Evolutionary conservation across 2,888 invertebrate genomes (phyloP).

Genomic region (Callimorpha dominula): DNA sequence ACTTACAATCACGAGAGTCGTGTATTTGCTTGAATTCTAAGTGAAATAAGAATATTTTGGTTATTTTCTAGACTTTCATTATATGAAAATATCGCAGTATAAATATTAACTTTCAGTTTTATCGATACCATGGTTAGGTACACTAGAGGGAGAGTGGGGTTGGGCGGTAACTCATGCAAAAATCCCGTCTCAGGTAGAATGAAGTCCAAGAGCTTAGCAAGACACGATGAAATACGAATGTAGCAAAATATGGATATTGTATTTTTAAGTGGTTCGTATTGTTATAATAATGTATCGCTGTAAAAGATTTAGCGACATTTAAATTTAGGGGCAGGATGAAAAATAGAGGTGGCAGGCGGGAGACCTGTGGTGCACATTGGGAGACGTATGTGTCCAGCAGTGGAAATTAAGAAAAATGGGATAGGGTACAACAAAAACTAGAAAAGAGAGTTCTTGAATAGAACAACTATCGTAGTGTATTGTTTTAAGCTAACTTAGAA

Average conservation of each 20-base stretch:
- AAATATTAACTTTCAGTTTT: slow-evolving; percentile 22
- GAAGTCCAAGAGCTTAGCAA: slow-evolving; percentile 64
- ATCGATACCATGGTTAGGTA: slow-evolving; percentile 41
- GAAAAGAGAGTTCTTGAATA: too few relatives aligned
- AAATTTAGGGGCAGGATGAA: neutral
- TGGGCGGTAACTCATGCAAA: slow-evolving; percentile 69
- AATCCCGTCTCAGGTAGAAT: slow-evolving; percentile 71
- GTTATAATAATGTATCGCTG: slow-evolving; percentile 9
- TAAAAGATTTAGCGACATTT: too few relatives aligned
- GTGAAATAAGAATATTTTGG: neutral
- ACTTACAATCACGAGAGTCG: neutral
- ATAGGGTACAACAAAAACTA: too few relatives aligned
- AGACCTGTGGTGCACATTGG: too few relatives aligned
- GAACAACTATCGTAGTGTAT: too few relatives aligned
- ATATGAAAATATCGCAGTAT: neutral
- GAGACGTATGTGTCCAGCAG: too few relatives aligned
- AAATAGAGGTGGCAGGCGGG: too few relatives aligned
- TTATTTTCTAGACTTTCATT: neutral
- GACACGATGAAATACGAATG: slow-evolving; percentile 59
- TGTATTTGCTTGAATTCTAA: neutral
- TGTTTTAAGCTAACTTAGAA: too few relatives aligned
- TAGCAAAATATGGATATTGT: slow-evolving; percentile 54
- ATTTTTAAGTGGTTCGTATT: slow-evolving; percentile 44
- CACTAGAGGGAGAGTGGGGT: slow-evolving; percentile 57
- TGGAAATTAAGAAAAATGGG: too few relatives aligned